Percentiles rank a stretch among this genome's conserved stretches.
These are phyloP conservation scores for Sycobia sp. DNA, from an alignment of 1,140 invertebrate species.

Conservation along the genomic window DNA sequence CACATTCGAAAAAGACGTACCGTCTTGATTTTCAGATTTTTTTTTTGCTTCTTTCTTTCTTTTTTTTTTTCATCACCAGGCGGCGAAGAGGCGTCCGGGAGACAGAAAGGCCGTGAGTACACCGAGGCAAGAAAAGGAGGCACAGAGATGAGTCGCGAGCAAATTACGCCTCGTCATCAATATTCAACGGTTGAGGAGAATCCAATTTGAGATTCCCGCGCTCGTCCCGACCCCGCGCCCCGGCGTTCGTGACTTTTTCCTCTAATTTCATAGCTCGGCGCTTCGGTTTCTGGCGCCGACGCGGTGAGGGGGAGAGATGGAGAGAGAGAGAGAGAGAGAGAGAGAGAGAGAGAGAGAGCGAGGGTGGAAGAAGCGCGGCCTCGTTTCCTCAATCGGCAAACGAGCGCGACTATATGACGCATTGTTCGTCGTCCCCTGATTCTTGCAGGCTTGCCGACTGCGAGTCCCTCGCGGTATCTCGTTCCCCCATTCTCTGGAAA, in stretches of 20 bases:
- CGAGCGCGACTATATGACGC: not conserved
- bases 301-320: not conserved
- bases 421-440: conserved; percentile 6
- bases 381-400: conserved; percentile 6
- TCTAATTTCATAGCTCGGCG: conserved; percentile 4
- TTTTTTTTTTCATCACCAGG: too few relatives aligned
- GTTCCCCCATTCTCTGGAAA: too few relatives aligned
- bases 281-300: not conserved
- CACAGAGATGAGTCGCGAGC: not conserved
- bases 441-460: too few relatives aligned
- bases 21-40: too few relatives aligned
- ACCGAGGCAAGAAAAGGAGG: too few relatives aligned
- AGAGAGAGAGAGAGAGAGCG: too few relatives aligned
- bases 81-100: too few relatives aligned
- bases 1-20: too few relatives aligned
- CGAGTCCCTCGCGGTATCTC: too few relatives aligned
- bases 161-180: conserved; percentile 30
- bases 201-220: conserved; percentile 28
- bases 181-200: conserved; percentile 24
- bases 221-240: not conserved
- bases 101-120: not conserved
- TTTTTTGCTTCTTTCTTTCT: too few relatives aligned
- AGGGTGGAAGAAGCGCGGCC: not conserved
- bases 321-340: too few relatives aligned
- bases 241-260: conserved; percentile 27